A percentile compares a stretch with the other conserved stretches of the same genome.
These are phyloP conservation scores for Salmo trutta DNA, from an alignment of 2,797 vertebrate genomes.

Conservation along the genomic window DNA sequence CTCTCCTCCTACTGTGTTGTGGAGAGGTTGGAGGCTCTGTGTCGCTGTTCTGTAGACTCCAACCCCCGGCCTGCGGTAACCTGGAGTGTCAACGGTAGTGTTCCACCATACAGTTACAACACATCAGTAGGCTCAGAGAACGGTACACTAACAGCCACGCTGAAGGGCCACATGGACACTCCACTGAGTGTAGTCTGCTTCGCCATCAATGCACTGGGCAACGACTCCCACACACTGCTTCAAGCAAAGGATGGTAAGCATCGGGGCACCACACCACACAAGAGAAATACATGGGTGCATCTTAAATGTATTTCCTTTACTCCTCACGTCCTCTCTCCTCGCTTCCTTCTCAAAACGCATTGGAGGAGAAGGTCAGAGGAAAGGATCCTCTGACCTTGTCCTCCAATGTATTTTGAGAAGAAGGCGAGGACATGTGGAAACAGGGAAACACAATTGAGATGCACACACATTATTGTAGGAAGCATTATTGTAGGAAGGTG, in stretches of 20 bases:
- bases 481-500: no score
- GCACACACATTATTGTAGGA: no score
- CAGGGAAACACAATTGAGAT: no score
- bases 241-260: conserved; percentile 51
- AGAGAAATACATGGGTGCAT: no score
- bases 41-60: conserved; percentile 72
- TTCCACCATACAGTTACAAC: conserved; percentile 64
- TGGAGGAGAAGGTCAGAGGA: no score
- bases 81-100: conserved; percentile 75
- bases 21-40: conserved; percentile 32
- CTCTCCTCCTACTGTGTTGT: conserved; percentile 53
- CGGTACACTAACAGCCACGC: conserved; percentile 39
- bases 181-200: conserved; percentile 68
- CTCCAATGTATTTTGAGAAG: no score
- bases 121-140: conserved; percentile 43
- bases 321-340: no score
- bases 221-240: conserved; percentile 69
- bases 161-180: conserved; percentile 60
- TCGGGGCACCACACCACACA: neutral
- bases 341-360: no score
- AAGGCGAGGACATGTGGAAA: no score
- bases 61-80: conserved; percentile 75
- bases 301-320: no score
- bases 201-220: conserved; percentile 73
- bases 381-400: no score